Evolutionary conservation across 2,888 invertebrate species (phyloP).

Genomic region (Meandrusa payeni): DNA sequence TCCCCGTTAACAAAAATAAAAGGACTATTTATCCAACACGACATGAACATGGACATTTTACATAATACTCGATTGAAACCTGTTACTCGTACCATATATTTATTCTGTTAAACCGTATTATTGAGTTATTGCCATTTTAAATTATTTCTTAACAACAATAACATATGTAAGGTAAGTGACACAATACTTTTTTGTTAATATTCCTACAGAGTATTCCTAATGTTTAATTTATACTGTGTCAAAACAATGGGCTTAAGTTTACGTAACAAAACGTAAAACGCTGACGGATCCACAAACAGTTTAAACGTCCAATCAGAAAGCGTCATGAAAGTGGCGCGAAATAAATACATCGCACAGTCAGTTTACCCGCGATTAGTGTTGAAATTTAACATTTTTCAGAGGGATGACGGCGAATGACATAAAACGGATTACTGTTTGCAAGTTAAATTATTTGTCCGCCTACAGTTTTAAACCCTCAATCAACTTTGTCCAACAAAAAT

Average conservation of each 20-base stretch:
- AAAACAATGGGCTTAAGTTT: neutral
- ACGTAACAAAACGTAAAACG: neutral
- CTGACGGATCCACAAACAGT: neutral
- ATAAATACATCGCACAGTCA: slow-evolving; percentile 14
- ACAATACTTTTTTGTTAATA: too few species aligned
- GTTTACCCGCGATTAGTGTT: slow-evolving; percentile 10
- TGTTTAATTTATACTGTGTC: neutral
- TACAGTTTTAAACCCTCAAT: slow-evolving; percentile 1
- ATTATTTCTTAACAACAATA: too few species aligned
- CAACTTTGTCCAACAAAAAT: neutral
- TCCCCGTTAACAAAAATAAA: too few species aligned
- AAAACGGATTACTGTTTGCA: slow-evolving; percentile 14
- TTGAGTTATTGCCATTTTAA: too few species aligned
- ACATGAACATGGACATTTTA: too few species aligned
- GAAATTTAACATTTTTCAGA: slow-evolving; percentile 16
- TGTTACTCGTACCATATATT: too few species aligned
- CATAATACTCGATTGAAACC: too few species aligned
- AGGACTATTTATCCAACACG: too few species aligned
- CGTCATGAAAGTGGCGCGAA: slow-evolving; percentile 6
- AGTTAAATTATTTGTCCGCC: slow-evolving; percentile 10
- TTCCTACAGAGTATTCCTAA: too few species aligned
- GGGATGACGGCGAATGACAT: slow-evolving; percentile 5
- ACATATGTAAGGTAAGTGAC: too few species aligned
- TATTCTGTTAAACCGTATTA: too few species aligned
- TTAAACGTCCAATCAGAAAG: neutral